Conservation (phyloP, 2,113 vertebrate species). For the Neofelis nebulosa region DNA sequence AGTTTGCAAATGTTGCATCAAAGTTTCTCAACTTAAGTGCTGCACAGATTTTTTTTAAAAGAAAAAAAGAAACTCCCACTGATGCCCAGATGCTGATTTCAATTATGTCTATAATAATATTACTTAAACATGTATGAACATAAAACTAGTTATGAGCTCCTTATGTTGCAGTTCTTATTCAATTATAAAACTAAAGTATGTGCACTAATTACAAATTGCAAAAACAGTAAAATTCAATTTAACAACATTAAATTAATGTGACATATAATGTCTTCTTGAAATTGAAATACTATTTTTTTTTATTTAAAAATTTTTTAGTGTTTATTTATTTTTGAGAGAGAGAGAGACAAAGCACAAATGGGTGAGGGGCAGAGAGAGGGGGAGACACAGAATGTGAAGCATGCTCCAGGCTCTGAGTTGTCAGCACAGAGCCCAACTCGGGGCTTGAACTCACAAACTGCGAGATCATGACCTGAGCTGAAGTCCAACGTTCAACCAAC, state of each 20-base stretch:
- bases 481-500: too few relatives aligned
- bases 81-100: constrained; percentile 40
- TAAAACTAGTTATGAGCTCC: constrained; percentile 34
- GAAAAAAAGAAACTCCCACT: not conserved
- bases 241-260: constrained; percentile 47
- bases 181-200: constrained; percentile 52
- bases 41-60: not conserved
- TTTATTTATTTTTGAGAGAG: too few relatives aligned
- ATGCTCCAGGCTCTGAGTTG: too few relatives aligned
- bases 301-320: too few relatives aligned
- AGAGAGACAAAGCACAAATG: too few relatives aligned
- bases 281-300: not conserved
- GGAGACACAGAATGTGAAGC: too few relatives aligned
- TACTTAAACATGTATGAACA: constrained; percentile 40
- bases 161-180: constrained; percentile 37
- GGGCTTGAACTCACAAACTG: too few relatives aligned
- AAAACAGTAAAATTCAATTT: constrained; percentile 60
- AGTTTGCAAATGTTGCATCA: not conserved
- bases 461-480: too few relatives aligned
- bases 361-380: too few relatives aligned
- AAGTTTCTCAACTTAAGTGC: not conserved
- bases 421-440: too few relatives aligned
- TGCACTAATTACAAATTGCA: constrained; percentile 49
- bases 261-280: constrained; percentile 4
- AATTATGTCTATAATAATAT: constrained; percentile 55